Percentiles rank a stretch among this genome's conserved stretches.
phyloP scores from a whole-genome alignment of 2,797 vertebrate genomes.

The Acanthis flammea region DNA sequence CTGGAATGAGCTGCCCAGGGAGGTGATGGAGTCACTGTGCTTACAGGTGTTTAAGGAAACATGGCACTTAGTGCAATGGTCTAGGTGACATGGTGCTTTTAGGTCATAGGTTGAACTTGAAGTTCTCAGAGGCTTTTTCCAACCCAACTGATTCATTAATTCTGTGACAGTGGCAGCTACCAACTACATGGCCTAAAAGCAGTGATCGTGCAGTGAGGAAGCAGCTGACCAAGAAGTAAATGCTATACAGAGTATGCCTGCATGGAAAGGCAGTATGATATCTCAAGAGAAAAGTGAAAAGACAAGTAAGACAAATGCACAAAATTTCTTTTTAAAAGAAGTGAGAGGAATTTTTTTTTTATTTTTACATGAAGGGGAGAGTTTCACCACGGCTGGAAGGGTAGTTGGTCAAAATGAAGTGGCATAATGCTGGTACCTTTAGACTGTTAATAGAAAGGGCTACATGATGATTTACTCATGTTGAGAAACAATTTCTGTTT shows the following conservation, averaged over 20 bases:
- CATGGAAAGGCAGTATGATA: neutral
- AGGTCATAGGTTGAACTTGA: neutral
- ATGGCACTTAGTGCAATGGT: neutral
- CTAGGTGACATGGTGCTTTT: neutral
- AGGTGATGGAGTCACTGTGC: neutral
- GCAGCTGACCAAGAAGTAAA: neutral
- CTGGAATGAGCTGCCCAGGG: neutral
- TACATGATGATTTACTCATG: neutral
- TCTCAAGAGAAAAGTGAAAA: neutral
- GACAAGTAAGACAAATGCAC: too few relatives aligned
- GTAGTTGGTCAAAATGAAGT: too few relatives aligned
- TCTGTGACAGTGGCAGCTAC: neutral
- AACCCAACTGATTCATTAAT: neutral
- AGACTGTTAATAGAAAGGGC: neutral
- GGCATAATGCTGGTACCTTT: neutral
- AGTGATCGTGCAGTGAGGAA: fast-evolving
- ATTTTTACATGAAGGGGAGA: fast-evolving
- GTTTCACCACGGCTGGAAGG: neutral
- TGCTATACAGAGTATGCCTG: fast-evolving
- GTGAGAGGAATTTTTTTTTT: too few relatives aligned
- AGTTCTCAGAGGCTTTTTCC: neutral
- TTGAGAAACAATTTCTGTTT: neutral
- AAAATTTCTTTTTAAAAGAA: neutral
- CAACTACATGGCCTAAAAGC: fast-evolving
- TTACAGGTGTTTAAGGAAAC: neutral